Evolutionary conservation across 2,113 vertebrate genomes (phyloP).

Genomic region (Calidris pugnax): DNA sequence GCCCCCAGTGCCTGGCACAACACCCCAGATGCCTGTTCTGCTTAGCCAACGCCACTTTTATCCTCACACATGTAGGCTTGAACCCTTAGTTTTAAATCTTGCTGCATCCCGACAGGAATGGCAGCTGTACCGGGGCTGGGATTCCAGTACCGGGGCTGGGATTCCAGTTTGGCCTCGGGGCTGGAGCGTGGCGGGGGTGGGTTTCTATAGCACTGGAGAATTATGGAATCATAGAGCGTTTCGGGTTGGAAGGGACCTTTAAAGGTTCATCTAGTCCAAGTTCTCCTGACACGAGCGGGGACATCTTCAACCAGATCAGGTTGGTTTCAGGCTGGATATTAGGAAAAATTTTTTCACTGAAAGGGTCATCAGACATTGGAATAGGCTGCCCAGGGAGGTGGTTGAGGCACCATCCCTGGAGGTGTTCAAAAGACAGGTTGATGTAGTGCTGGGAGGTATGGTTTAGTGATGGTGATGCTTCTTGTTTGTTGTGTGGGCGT

Average conservation of each 20-base stretch:
- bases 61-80: rapidly evolving
- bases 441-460: no score
- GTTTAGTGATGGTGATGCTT: no score
- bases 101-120: rapidly evolving
- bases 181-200: not conserved
- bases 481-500: no score
- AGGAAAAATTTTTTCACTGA: no score
- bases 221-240: not conserved
- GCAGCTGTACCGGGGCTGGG: not conserved
- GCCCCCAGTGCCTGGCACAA: not conserved
- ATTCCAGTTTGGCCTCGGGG: not conserved
- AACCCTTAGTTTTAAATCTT: not conserved
- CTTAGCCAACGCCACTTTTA: not conserved
- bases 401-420: no score
- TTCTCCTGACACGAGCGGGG: not conserved
- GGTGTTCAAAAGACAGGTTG: no score
- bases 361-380: no score
- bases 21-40: not conserved
- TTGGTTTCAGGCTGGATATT: no score
- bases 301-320: not conserved
- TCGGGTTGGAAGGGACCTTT: not conserved
- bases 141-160: not conserved
- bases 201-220: not conserved
- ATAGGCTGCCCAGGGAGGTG: no score
- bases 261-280: not conserved